phyloP scores from a whole-genome alignment of 2,797 vertebrate genomes.

The Coendou prehensilis region DNA sequence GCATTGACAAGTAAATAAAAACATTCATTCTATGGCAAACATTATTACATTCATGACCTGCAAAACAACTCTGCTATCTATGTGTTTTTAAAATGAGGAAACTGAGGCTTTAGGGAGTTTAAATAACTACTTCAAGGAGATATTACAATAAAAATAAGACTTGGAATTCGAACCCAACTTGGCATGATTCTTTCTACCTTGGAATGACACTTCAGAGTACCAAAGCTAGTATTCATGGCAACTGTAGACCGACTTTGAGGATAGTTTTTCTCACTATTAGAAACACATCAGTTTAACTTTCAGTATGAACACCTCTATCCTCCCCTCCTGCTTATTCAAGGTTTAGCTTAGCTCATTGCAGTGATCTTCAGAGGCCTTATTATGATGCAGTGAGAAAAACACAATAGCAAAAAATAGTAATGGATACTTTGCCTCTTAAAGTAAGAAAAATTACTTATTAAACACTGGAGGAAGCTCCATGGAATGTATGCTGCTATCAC shows the following conservation, averaged over 20 bases:
- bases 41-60: not conserved
- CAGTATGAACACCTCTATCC: not conserved
- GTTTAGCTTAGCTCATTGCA: not conserved
- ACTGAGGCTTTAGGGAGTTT: slow-evolving; percentile 30
- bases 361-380: not conserved
- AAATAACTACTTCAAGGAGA: slow-evolving; percentile 44
- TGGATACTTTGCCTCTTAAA: not conserved
- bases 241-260: slow-evolving; percentile 32
- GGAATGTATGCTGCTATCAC: not conserved
- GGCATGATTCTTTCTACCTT: slow-evolving; percentile 44
- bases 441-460: slow-evolving; percentile 1
- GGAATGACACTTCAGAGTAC: slow-evolving; percentile 56
- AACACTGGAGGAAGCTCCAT: slow-evolving; percentile 12
- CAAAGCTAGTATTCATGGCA: slow-evolving; percentile 75
- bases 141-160: not conserved
- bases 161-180: slow-evolving; percentile 52
- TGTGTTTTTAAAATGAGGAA: slow-evolving; percentile 32
- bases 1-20: not conserved
- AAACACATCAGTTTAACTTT: slow-evolving; percentile 15
- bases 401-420: not conserved
- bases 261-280: slow-evolving; percentile 43
- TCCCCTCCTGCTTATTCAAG: not conserved
- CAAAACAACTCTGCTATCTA: not conserved
- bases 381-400: slow-evolving; percentile 7
- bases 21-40: not conserved